Base-by-base conservation (phyloP, 1,140 invertebrate species). In the Nephila pilipes region DNA sequence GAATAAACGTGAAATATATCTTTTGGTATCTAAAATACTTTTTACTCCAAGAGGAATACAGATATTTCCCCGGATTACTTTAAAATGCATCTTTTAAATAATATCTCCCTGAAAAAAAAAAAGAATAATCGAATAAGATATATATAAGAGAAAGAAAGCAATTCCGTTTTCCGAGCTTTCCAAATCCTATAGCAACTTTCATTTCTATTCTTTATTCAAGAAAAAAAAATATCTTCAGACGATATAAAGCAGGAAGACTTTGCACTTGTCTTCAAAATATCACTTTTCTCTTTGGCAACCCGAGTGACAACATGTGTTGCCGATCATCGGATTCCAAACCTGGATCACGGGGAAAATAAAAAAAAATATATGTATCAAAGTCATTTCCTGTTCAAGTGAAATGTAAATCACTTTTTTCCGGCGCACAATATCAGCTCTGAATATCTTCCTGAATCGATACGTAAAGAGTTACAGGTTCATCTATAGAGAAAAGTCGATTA, bases 101-200 rank as follows among this genome's bases (percentile, higher is more conserved):
- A 65, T 14, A n/a, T 29, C 8, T 8, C 0, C 25, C n/a, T n/a
- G n/a, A n/a, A n/a, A n/a, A n/a, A n/a, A n/a, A n/a, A 8, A 65
- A n/a, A n/a, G 22, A 29, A 65, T 65, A 65, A 65, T 65, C 63
- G 63, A 65, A 65, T 65, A 65, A 65, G n/a, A n/a, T n/a, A n/a
- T n/a, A 63, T 63, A 10, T 0, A 46, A 46, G 10, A 46, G 25
- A 65, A 65, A 29, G 63, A 65, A 65, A 29, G 46, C 0, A 46
- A 14, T 25, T n/a, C 6, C 2, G n/a, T 65, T 65, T 29, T 29
- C 10, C 12, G 22, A 65, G 22, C 10, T 25, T 65, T 65, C 5
- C 63, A 25, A 65, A 12, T 12, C 8, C 10, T 14, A 65, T 6
- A 65, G 63, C 8, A 65, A 65, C 3, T 46, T n/a, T 2, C 63